Base-by-base conservation (phyloP, 2,888 invertebrate species). In the Xanthorhoe spadicearia region DNA sequence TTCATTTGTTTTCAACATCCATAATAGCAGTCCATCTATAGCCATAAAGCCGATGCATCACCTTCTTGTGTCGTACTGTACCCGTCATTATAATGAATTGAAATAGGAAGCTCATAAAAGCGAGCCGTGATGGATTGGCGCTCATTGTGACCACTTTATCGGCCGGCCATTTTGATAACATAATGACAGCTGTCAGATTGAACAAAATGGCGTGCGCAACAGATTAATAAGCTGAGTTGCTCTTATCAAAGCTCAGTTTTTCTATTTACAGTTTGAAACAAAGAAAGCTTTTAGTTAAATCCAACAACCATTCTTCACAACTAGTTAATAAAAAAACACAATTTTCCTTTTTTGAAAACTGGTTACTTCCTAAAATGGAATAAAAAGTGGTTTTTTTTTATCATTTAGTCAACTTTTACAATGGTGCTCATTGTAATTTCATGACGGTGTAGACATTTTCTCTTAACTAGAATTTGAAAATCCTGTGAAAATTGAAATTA, bases 61-160 rank as follows among this genome's bases (percentile, higher is more conserved):
- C 3, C 38, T 4, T 13, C 3, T 43, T 43, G 13, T 43, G 38
- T 43, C 13, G 2, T 13, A 13, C 38, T 43, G 38, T 70, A 73
- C 71, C 67, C 71, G 68, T 67, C 61, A 70, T 67, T 68, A 60
- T 64, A 68, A 71, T 72, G 68, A 71, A 74, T 74, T 71, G 69
- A 72, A 74, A 72, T 71, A 66, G 71, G 72, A 72, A 74, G 67
- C 72, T 72, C 68, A 68, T 74, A 70, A 67, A 71, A 35, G 68
- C 64, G 50, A 63, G 53, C 48, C 48, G 63, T 74, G 74, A 74
- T 74, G 74, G 74, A 74, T 74, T 72, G 69, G 64, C 65, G 61
- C 55, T 35, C 72, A 62, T 70, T 69, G 65, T 69, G 66, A 70
- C 32, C 18, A 60, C 52, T 64, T 71, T 73, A 72, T 71, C 73